These are phyloP conservation scores for Megalopta genalis DNA, from an alignment of 1,140 invertebrate genomes.

Conservation along the genomic window DNA sequence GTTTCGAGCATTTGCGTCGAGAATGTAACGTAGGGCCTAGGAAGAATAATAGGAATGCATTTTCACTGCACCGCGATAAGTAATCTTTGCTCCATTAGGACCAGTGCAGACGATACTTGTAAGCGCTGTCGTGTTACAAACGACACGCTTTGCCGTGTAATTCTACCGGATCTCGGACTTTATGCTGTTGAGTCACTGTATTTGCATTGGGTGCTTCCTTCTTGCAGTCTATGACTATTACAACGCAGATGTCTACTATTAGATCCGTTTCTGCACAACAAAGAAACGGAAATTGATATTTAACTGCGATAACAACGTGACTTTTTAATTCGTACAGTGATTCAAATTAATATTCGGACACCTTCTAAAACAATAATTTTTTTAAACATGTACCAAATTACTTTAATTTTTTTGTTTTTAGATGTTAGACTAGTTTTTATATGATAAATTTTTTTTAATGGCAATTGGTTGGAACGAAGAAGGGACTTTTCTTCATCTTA, in stretches of 20 bases:
- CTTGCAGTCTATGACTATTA: not conserved
- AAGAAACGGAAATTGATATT: not conserved
- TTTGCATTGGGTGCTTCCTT: constrained; percentile 29
- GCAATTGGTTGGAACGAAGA: too few species aligned
- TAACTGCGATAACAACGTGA: not conserved
- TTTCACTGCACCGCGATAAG: constrained; percentile 37
- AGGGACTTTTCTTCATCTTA: too few species aligned
- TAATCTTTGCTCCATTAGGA: constrained; percentile 49
- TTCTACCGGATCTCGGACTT: constrained; percentile 29
- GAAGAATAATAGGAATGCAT: constrained; percentile 47
- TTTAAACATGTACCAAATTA: too few species aligned
- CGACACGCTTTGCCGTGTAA: constrained; percentile 24
- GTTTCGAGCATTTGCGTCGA: too few species aligned
- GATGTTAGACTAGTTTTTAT: too few species aligned
- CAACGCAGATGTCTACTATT: constrained; percentile 1
- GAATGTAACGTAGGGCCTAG: constrained; percentile 7
- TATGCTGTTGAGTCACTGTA: constrained; percentile 25
- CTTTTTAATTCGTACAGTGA: not conserved
- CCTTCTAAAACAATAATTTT: too few species aligned
- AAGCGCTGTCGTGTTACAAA: constrained; percentile 24
- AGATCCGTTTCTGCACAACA: not conserved
- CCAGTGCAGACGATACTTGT: constrained; percentile 18
- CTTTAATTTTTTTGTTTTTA: too few species aligned
- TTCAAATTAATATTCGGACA: too few species aligned
- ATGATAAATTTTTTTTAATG: too few species aligned